A percentile compares a stretch with the other conserved stretches of the same genome.
These are phyloP conservation scores for Heliconius hermathena DNA, from an alignment of 1,140 invertebrate genomes.

Conservation along the genomic window DNA sequence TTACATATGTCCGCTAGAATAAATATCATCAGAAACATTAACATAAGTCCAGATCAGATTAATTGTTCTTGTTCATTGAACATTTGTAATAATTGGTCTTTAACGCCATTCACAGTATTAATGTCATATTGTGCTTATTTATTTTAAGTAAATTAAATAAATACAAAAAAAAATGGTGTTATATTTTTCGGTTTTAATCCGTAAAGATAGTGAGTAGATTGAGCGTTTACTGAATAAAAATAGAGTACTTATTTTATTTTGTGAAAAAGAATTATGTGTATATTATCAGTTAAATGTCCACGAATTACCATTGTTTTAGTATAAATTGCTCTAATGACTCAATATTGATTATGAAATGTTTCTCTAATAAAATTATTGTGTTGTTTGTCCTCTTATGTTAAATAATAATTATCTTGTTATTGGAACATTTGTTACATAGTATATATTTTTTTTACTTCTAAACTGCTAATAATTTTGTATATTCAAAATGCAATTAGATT, in stretches of 20 bases:
- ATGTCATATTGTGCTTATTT: not conserved
- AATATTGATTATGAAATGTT: too few relatives aligned
- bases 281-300: too few relatives aligned
- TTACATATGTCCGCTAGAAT: not conserved
- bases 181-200: not conserved
- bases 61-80: constrained; percentile 6
- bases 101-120: not conserved
- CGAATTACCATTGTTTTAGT: too few relatives aligned
- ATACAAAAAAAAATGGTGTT: not conserved
- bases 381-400: too few relatives aligned
- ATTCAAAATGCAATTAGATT: too few relatives aligned
- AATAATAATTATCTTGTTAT: too few relatives aligned
- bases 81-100: not conserved
- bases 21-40: not conserved
- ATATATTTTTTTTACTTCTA: too few relatives aligned
- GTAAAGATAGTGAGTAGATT: not conserved
- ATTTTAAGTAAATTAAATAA: not conserved
- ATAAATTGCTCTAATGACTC: too few relatives aligned
- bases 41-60: not conserved
- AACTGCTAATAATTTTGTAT: too few relatives aligned
- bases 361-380: too few relatives aligned
- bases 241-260: not conserved
- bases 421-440: too few relatives aligned
- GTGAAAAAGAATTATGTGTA: too few relatives aligned
- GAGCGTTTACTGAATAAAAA: constrained; percentile 1